Conservation (phyloP, 2,113 vertebrate genomes). For the Notechis scutatus region DNA sequence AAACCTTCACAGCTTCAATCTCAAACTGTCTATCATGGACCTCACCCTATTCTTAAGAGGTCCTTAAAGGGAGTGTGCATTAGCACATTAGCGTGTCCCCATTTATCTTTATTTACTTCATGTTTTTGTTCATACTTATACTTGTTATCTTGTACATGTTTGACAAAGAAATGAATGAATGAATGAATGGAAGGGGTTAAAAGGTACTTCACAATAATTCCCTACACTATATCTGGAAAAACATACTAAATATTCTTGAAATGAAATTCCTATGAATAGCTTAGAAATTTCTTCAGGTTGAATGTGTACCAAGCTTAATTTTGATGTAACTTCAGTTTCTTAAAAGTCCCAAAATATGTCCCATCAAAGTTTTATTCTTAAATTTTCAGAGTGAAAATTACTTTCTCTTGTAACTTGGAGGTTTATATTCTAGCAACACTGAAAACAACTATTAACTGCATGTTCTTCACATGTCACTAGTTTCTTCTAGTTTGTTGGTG, state of each 20-base stretch:
- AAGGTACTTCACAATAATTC: background rate
- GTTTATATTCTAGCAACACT: background rate
- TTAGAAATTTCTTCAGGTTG: background rate
- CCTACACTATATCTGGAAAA: background rate
- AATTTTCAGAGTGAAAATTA: background rate
- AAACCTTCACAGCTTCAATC: too few relatives aligned
- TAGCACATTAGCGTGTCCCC: too few relatives aligned
- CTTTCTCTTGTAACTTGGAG: background rate
- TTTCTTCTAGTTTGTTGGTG: background rate
- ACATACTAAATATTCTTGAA: background rate
- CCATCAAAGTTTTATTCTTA: background rate
- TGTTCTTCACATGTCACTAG: background rate
- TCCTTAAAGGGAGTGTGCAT: too few relatives aligned
- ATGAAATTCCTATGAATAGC: background rate
- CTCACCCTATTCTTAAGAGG: too few relatives aligned
- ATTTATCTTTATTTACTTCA: too few relatives aligned
- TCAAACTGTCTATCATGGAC: too few relatives aligned
- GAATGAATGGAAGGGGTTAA: background rate
- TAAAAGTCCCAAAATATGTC: background rate
- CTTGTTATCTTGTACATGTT: too few relatives aligned
- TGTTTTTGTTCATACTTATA: too few relatives aligned
- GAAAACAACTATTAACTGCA: background rate
- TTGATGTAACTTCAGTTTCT: background rate
- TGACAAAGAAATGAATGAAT: too few relatives aligned
- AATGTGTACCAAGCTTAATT: background rate